Percentiles rank a stretch among this genome's conserved stretches.
phyloP scores from a whole-genome alignment of 2,888 invertebrate species.

The Troides oblongomaculatus region DNA sequence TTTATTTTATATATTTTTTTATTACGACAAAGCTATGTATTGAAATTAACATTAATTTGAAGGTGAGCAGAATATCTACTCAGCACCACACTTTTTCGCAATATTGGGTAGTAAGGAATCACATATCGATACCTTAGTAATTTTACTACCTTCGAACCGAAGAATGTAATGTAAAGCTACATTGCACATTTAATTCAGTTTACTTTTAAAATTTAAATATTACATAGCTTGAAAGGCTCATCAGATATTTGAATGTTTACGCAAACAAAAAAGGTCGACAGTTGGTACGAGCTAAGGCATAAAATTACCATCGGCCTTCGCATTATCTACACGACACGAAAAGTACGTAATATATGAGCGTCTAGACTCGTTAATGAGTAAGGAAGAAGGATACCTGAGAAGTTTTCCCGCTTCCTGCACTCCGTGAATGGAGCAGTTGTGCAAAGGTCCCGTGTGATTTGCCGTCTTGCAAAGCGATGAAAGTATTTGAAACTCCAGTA shows the following conservation, averaged over 20 bases:
- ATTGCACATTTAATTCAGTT: too few relatives aligned
- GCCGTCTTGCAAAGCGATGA: slow-evolving; percentile 84
- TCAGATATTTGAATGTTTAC: not conserved
- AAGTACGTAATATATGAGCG: slow-evolving; percentile 26
- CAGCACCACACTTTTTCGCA: too few relatives aligned
- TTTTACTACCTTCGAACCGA: too few relatives aligned
- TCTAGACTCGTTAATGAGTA: slow-evolving; percentile 15
- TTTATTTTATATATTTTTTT: too few relatives aligned
- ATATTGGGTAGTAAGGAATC: too few relatives aligned
- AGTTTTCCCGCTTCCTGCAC: slow-evolving; percentile 83
- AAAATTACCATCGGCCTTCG: slow-evolving; percentile 10
- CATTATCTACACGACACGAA: slow-evolving; percentile 16
- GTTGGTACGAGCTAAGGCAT: slow-evolving; percentile 1
- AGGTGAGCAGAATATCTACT: too few relatives aligned
- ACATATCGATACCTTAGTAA: too few relatives aligned
- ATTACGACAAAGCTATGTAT: too few relatives aligned
- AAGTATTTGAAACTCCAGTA: slow-evolving; percentile 90
- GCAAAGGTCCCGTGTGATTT: slow-evolving; percentile 82
- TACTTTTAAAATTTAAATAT: too few relatives aligned
- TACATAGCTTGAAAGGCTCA: too few relatives aligned
- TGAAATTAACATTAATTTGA: too few relatives aligned
- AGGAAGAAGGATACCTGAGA: slow-evolving; percentile 67
- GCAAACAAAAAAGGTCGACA: slow-evolving; percentile 7
- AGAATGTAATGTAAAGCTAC: too few relatives aligned
- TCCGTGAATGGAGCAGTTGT: slow-evolving; percentile 86